Conservation (phyloP, 2,113 vertebrate genomes). For the Sinosuthora webbiana region DNA sequence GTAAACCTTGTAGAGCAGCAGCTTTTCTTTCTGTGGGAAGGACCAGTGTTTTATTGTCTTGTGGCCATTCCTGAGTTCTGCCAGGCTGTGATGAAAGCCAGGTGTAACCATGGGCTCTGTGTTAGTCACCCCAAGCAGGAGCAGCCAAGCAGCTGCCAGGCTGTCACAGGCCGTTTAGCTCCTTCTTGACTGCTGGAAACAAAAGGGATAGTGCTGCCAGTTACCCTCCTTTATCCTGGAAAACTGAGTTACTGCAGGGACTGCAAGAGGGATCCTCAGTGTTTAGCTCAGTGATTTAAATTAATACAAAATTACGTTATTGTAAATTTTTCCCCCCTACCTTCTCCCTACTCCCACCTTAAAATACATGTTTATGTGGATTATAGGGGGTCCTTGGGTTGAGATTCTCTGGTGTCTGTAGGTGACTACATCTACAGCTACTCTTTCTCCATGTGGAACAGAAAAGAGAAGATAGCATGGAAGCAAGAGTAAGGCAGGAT, state of each 20-base stretch:
- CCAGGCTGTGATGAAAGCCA: not conserved
- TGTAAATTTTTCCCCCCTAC: accelerated
- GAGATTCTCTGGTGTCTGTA: not conserved
- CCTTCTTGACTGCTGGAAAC: not conserved
- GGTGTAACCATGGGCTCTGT: not conserved
- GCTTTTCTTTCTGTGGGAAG: not conserved
- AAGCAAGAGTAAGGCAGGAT: not conserved
- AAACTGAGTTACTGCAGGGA: not conserved
- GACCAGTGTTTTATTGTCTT: not conserved
- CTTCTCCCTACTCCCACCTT: not conserved
- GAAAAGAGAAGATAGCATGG: not conserved
- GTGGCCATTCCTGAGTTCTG: not conserved
- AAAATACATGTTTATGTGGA: not conserved
- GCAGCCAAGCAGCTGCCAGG: not conserved
- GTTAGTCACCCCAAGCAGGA: not conserved
- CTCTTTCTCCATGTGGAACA: not conserved
- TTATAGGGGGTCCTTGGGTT: not conserved
- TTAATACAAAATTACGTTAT: not conserved
- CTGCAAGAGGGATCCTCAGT: not conserved
- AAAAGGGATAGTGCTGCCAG: not conserved
- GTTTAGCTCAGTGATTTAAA: not conserved
- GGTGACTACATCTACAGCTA: not conserved
- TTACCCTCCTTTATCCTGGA: not conserved
- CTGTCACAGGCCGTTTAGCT: not conserved
- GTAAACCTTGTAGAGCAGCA: not conserved